Evolutionary conservation across 2,888 invertebrate species (phyloP), one percentile per base, ranked within the genome.

Genomic region (Cephus pygmeus): DNA sequence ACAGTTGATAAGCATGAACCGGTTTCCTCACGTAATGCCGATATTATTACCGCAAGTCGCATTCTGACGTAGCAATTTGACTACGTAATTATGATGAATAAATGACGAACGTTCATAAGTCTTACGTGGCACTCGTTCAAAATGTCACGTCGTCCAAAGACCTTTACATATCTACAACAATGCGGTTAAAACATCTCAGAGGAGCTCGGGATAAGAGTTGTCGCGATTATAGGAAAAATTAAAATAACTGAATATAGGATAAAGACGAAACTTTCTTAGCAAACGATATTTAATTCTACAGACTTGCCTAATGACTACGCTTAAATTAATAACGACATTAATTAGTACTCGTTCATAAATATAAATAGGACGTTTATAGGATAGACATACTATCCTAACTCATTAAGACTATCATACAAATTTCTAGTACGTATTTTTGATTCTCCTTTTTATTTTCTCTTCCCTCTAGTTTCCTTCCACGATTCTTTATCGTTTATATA

Each of bases 311-410:
- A 40, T 30, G 69, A 71, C 74, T 35, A 71, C 31, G 71, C 82
- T 85, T 87, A 86, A 87, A 81, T 87, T 85, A 87, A 83, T 81
- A 85, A 86, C 85, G 81, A 83, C 80, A 85, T 82, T 81, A 77
- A 84, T 82, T 79, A 79, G 80, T 83, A 80, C 69, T 77, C 75
- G 77, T 77, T 81, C 78, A 86, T 85, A 86, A 87, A 86, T 85
- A 87, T 82, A 87, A 86, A 87, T 85, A 84, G 69, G 75, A 77
- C 71, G 73, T 71, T 73, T 23, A 56, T 56, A 56, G 56, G 56
- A 56, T 23, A 56, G 56, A 56, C 23, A 23, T 9, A 56, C 56
- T 56, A 56, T 9, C 56, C 56, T 56, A 56, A 56, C 56, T 56
- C 56, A 56, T 56, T 56, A 56, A 56, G 23, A 23, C 56, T 56